phyloP scores from a whole-genome alignment of 2,888 invertebrate genomes.

The Watsonalla binaria region DNA sequence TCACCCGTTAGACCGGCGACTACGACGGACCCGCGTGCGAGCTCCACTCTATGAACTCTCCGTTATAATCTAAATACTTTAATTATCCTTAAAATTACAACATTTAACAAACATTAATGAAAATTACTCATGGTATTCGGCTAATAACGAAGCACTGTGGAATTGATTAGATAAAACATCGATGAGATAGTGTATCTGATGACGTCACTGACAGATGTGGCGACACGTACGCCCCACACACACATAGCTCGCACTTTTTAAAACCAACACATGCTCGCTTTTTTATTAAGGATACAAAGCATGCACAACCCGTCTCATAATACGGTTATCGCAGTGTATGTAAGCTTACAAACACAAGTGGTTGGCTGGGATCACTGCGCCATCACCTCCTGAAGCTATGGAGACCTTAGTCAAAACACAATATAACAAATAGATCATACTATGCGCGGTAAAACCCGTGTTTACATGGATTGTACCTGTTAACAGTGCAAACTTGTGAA shows the following conservation, averaged over 20 bases:
- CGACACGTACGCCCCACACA: constrained; percentile 16
- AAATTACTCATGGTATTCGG: constrained; percentile 23
- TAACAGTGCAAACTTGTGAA: too few species aligned
- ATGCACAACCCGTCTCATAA: too few species aligned
- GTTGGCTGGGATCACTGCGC: too few species aligned
- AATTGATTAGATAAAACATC: constrained; percentile 32
- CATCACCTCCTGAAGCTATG: too few species aligned
- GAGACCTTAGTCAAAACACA: too few species aligned
- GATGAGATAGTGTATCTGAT: constrained; percentile 21
- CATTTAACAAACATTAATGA: constrained; percentile 25
- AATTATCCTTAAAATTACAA: constrained; percentile 16
- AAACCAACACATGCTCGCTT: background rate
- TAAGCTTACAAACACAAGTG: too few species aligned
- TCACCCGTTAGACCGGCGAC: constrained; percentile 19
- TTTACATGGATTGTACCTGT: too few species aligned
- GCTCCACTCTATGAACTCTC: constrained; percentile 21
- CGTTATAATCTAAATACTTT: constrained; percentile 20
- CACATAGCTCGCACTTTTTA: constrained; percentile 11
- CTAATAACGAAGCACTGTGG: constrained; percentile 9
- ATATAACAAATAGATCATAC: too few species aligned
- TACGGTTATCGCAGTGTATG: too few species aligned
- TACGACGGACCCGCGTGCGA: constrained; percentile 27
- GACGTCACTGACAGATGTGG: constrained; percentile 12
- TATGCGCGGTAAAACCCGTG: too few species aligned
- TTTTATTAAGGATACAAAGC: too few species aligned